Conservation (phyloP, 2,797 vertebrate genomes). For the Fistularia tabacaria region DNA sequence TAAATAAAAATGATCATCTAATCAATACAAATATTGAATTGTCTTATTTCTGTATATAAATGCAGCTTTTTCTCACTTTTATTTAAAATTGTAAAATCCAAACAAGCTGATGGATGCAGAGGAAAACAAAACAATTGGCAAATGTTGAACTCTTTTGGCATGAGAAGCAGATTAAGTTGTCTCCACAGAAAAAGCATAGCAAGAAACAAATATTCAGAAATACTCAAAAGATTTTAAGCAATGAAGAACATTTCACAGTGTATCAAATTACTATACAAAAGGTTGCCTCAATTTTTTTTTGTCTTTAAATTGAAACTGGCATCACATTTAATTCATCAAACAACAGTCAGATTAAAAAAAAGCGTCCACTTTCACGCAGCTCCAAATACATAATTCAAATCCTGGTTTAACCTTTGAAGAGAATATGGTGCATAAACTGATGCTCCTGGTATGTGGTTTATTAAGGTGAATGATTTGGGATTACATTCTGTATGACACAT, state of each 20-base stretch:
- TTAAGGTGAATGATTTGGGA: too few species aligned
- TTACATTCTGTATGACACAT: too few species aligned
- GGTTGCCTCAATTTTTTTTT: constrained; percentile 22
- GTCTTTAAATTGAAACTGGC: constrained; percentile 21
- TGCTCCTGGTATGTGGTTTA: too few species aligned
- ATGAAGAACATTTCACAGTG: constrained; percentile 65
- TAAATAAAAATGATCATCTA: too few species aligned
- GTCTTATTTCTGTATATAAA: constrained; percentile 18
- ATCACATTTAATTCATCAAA: constrained; percentile 21
- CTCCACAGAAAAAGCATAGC: constrained; percentile 13
- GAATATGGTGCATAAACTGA: too few species aligned
- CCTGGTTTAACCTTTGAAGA: neutral
- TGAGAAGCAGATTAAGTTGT: constrained; percentile 21
- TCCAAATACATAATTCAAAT: neutral
- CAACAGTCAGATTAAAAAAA: neutral
- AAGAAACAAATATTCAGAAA: neutral
- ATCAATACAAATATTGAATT: neutral
- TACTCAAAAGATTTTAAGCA: constrained; percentile 1
- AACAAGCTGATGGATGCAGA: constrained; percentile 19
- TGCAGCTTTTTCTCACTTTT: constrained; percentile 43
- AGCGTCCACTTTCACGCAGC: neutral
- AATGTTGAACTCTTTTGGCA: constrained; percentile 44
- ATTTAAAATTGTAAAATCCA: constrained; percentile 51
- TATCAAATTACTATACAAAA: constrained; percentile 72
- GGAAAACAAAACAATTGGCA: constrained; percentile 35